Base-by-base conservation (phyloP, 2,113 vertebrate species). In the Tamias sibiricus region DNA sequence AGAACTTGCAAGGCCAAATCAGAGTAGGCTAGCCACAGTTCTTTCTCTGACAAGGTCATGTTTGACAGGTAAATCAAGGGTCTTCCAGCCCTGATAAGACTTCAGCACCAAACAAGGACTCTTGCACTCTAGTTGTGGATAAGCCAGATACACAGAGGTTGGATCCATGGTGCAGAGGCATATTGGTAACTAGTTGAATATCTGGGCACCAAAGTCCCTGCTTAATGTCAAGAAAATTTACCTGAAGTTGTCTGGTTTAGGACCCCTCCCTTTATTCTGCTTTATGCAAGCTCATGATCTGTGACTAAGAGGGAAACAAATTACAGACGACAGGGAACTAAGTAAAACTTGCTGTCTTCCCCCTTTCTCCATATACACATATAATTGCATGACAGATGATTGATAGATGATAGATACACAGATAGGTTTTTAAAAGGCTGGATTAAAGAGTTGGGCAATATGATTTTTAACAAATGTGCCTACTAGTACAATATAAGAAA, bases 251-350 rank as follows among this genome's bases (percentile, higher is more conserved):
- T 44, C 52, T 72, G 40, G 5, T 35, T 68, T 62, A 66, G 44
- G 40, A 44, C 17, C 19, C 14, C 44, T 85, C n/a, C 26, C 19
- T 88, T 68, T 24, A 0, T 75, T 90, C 44, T 95, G 35, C 10
- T 82, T 8, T 68, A n/a, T 62, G 82, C 19, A 59, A 52, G 17
- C 37, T 71, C 75, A 74, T 77, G 72, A 64, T 54, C 54, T 57
- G 8, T 37, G 81, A 74, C 62, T 84, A 72, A 66, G 32, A 11
- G 24, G 35, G 77, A 79, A 86, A 71, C 0, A 82, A 35, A 90
- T 72, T 90, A 92, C 74, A 86, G 72, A 95, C 64, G 42, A 75
- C 3, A 26, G 32, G 66, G 35, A 96, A 19, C 52, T 77, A 52
- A 82, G 82, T 71, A 91, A 88, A 81, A 20, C 44, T 80, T 10